These are phyloP conservation scores for Zosterops pallidus DNA, from an alignment of 2,113 vertebrate species.

Conservation along the genomic window DNA sequence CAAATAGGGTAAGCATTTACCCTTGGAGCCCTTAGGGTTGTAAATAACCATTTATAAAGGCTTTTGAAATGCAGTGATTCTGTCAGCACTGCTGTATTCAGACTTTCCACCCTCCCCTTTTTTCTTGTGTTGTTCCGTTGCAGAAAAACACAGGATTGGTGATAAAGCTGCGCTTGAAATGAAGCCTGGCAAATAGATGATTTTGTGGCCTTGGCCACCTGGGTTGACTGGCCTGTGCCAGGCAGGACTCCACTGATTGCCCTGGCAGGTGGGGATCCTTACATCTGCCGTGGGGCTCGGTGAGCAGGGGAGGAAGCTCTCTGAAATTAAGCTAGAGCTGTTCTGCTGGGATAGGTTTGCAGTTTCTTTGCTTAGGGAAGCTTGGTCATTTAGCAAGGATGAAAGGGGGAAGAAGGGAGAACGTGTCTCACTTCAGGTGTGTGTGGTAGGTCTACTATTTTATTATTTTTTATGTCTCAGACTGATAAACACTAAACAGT, in stretches of 20 bases:
- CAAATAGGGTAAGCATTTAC: background rate
- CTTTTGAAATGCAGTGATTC: background rate
- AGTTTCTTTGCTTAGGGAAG: background rate
- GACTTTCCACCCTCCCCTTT: background rate
- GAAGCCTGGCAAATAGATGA: background rate
- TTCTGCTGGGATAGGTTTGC: background rate
- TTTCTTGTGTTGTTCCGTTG: background rate
- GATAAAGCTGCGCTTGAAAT: background rate
- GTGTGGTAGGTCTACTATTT: background rate
- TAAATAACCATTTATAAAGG: background rate
- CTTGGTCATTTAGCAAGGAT: background rate
- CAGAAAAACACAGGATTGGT: background rate
- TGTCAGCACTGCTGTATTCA: background rate
- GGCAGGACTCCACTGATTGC: background rate
- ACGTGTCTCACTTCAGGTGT: fast-evolving
- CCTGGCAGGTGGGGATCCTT: background rate
- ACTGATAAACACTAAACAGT: background rate
- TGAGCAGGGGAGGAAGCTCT: background rate
- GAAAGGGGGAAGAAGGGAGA: background rate
- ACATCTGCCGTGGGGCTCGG: background rate
- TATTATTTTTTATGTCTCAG: background rate
- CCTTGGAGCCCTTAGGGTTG: background rate
- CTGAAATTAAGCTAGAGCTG: background rate
- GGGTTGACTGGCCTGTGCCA: background rate
- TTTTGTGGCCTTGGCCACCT: background rate